phyloP scores from a whole-genome alignment of 2,113 vertebrate species.

The Antechinus stuartii region DNA sequence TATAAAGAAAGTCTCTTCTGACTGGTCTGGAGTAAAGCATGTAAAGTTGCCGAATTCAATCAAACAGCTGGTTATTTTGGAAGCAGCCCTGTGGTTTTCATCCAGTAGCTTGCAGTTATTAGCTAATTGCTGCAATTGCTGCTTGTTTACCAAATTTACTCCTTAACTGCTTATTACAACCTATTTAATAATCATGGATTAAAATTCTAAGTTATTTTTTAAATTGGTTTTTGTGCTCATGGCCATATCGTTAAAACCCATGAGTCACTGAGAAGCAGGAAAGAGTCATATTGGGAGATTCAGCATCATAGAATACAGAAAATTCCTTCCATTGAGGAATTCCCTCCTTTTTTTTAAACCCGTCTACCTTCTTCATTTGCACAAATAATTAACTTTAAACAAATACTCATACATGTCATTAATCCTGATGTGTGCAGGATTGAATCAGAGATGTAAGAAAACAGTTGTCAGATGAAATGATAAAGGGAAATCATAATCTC shows the following conservation, averaged over 20 bases:
- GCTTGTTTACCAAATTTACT: conserved; percentile 23
- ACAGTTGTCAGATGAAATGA: background rate
- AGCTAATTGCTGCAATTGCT: background rate
- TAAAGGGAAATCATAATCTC: conserved; percentile 11
- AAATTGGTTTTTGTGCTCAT: background rate
- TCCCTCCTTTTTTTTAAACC: background rate
- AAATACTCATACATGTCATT: conserved; percentile 14
- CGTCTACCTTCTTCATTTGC: background rate
- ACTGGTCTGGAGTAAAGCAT: background rate
- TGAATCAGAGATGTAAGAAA: background rate
- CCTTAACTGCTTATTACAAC: background rate
- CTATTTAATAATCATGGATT: background rate
- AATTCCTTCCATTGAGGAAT: background rate
- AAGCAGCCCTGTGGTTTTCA: background rate
- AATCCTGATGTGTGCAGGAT: background rate
- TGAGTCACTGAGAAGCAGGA: background rate
- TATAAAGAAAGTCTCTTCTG: background rate
- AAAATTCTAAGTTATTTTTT: background rate
- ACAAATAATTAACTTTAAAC: conserved; percentile 20
- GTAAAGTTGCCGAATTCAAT: background rate
- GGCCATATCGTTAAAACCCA: conserved; percentile 8
- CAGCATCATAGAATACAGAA: background rate
- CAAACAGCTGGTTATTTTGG: background rate
- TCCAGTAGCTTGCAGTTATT: background rate
- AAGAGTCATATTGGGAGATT: background rate